A percentile compares a stretch with the other conserved stretches of the same genome.
Conservation (phyloP, 2,797 vertebrate genomes). For the Chrysocyon brachyurus region DNA sequence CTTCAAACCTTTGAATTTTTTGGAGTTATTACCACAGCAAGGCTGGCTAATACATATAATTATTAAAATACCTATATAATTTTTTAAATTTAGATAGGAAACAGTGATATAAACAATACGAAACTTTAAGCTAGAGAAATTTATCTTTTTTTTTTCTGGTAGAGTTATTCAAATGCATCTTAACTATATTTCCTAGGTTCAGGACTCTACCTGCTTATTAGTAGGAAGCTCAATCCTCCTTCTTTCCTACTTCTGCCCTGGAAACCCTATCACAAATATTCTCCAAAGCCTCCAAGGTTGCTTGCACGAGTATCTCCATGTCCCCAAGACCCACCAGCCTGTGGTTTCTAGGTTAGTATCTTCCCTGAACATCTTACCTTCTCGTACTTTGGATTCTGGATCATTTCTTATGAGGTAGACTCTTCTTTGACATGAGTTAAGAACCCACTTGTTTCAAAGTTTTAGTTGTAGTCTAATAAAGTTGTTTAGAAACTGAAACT, state of each 20-base stretch:
- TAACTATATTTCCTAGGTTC: not conserved
- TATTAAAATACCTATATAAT: conserved; percentile 29
- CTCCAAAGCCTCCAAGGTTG: not conserved
- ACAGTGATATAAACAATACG: not conserved
- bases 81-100: conserved; percentile 40
- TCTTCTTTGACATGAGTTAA: not conserved
- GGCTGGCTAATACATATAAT: not conserved
- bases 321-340: not conserved
- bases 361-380: not conserved
- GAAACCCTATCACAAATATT: not conserved
- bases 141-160: not conserved
- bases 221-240: not conserved
- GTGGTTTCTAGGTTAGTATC: not conserved
- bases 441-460: not conserved
- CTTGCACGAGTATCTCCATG: not conserved
- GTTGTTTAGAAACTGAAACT: conserved; percentile 5
- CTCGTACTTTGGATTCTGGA: conserved; percentile 24
- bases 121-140: not conserved
- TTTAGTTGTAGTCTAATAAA: not conserved
- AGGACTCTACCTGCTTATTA: not conserved
- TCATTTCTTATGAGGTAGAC: not conserved
- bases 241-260: not conserved
- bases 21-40: conserved; percentile 44
- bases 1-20: conserved; percentile 22
- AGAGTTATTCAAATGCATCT: conserved; percentile 2